Conservation (phyloP, 2,888 invertebrate genomes). For the Agonopterix heracliana region DNA sequence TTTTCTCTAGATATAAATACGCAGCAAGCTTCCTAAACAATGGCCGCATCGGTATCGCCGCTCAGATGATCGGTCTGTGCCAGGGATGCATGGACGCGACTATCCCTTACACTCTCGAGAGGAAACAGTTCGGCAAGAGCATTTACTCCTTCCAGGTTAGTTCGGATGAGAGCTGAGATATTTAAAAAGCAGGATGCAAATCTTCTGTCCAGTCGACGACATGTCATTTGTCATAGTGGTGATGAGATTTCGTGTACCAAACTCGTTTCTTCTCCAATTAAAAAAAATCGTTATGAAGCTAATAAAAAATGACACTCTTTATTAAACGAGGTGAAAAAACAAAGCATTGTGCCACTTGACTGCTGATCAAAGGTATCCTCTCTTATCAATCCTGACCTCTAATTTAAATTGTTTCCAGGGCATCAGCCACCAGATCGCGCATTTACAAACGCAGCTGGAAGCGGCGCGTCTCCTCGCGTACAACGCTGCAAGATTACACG, state of each 20-base stretch:
- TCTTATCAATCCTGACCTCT: too few species aligned
- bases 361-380: too few species aligned
- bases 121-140: constrained; percentile 94
- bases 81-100: constrained; percentile 97
- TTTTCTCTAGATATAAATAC: constrained; percentile 87
- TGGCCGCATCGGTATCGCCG: constrained; percentile 91
- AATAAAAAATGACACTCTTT: too few species aligned
- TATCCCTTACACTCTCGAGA: constrained; percentile 94
- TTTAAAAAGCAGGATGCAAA: too few species aligned
- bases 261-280: too few species aligned
- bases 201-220: too few species aligned
- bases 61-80: constrained; percentile 96
- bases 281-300: too few species aligned
- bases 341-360: too few species aligned
- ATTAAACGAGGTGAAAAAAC: too few species aligned
- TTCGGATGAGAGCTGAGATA: too few species aligned
- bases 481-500: constrained; percentile 94
- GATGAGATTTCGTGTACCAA: too few species aligned
- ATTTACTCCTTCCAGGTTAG: constrained; percentile 94
- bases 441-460: constrained; percentile 91
- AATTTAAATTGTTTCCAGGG: constrained; percentile 73
- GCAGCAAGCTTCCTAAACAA: constrained; percentile 97
- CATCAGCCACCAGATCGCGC: constrained; percentile 96
- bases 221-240: too few species aligned
- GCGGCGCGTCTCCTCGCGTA: constrained; percentile 93